Conservation (phyloP, 2,888 invertebrate species). For the Drosophila mettleri region DNA sequence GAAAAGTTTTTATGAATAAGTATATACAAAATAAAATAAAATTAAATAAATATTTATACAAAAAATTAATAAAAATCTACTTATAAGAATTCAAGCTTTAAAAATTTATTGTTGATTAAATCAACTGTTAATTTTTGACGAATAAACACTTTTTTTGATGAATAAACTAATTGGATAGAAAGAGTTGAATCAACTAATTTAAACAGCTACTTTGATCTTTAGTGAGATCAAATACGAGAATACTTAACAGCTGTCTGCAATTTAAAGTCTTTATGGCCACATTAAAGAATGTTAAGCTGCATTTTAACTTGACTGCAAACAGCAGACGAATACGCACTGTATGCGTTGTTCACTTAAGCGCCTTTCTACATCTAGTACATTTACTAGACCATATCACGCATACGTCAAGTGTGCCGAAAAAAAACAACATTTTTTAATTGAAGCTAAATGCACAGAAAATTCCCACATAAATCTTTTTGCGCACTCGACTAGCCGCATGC, state of each 20-base stretch:
- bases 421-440: slow-evolving; percentile 26
- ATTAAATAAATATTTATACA: not conserved
- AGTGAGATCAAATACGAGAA: not conserved
- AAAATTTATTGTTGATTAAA: not conserved
- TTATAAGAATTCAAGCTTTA: not conserved
- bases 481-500: slow-evolving; percentile 5
- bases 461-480: not conserved
- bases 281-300: not conserved
- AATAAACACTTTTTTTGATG: too few relatives aligned
- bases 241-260: not conserved
- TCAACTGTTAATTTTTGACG: not conserved
- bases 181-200: too few relatives aligned
- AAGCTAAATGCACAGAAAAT: slow-evolving; percentile 21
- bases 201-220: not conserved
- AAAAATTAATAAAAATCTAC: not conserved
- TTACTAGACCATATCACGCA: slow-evolving; percentile 30
- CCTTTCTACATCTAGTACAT: not conserved
- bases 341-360: not conserved
- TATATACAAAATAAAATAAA: not conserved
- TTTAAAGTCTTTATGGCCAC: not conserved
- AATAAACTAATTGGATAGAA: not conserved
- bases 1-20: slow-evolving; percentile 2
- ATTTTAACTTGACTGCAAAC: not conserved
- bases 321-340: too few relatives aligned
- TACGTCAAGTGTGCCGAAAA: slow-evolving; percentile 40